These are phyloP conservation scores for Chaetura pelagica DNA, from an alignment of 2,113 vertebrate species.

Conservation along the genomic window DNA sequence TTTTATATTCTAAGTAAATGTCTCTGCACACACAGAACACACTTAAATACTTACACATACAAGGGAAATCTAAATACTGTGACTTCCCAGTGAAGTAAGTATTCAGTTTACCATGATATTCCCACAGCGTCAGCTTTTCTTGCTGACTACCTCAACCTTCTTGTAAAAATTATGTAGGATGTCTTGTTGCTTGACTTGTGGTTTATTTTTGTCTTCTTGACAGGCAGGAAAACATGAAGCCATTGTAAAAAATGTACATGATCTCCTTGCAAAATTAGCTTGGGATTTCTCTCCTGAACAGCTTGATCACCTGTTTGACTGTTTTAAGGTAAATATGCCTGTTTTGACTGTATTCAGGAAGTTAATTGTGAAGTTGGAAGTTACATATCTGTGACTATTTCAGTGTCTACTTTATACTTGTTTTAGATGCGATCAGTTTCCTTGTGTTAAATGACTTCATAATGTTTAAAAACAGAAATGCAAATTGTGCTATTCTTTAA, in stretches of 20 bases:
- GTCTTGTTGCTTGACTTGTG: background rate
- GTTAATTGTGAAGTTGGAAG: background rate
- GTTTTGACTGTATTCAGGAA: background rate
- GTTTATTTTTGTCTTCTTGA: constrained; percentile 9
- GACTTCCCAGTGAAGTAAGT: background rate
- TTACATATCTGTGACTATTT: background rate
- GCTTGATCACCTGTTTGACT: constrained; percentile 98
- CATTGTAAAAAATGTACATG: constrained; percentile 99
- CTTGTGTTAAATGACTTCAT: background rate
- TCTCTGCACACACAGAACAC: background rate
- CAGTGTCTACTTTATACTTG: background rate
- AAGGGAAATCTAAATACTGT: background rate
- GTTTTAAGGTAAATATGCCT: constrained; percentile 89
- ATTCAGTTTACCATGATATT: background rate
- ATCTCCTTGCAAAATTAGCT: constrained; percentile 95
- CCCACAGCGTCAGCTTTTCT: background rate
- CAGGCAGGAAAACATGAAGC: constrained; percentile 99
- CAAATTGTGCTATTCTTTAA: background rate
- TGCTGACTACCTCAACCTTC: background rate
- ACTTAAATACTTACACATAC: background rate
- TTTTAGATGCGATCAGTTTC: background rate
- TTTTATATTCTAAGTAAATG: background rate
- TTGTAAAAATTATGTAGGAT: background rate
- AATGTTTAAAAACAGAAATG: background rate
- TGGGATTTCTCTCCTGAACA: constrained; percentile 99